These are phyloP conservation scores for Oryzias javanicus DNA, from an alignment of 2,113 vertebrate species.

Conservation along the genomic window DNA sequence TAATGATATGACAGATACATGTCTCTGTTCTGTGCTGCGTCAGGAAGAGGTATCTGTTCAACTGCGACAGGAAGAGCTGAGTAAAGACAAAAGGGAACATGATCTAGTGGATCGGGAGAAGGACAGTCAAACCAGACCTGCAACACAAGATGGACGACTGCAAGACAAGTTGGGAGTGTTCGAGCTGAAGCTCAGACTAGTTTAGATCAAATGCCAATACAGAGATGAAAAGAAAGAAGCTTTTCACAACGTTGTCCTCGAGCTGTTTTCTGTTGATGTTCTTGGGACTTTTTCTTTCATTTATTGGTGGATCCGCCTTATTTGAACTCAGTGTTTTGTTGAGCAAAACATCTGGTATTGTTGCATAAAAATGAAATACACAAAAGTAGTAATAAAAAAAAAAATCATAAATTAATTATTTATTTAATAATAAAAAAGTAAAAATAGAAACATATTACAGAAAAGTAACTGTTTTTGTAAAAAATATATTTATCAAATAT, in stretches of 20 bases:
- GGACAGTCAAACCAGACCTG: slow-evolving; percentile 62
- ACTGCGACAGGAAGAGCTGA: slow-evolving; percentile 60
- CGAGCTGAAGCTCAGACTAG: slow-evolving; percentile 13
- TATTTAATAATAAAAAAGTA: too few species aligned
- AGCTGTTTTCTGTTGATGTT: background rate
- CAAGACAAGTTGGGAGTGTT: slow-evolving; percentile 76
- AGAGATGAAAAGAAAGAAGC: background rate
- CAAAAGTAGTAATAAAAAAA: too few species aligned
- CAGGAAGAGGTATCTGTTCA: slow-evolving; percentile 7
- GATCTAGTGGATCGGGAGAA: slow-evolving; percentile 62
- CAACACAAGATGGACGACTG: slow-evolving; percentile 64
- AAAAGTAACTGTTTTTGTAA: too few species aligned
- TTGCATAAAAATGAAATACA: background rate
- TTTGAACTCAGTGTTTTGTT: background rate
- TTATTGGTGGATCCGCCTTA: background rate
- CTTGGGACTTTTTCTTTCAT: background rate
- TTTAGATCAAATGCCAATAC: background rate
- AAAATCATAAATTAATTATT: too few species aligned
- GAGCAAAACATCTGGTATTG: background rate
- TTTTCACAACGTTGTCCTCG: background rate
- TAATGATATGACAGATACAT: too few species aligned
- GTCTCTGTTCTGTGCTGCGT: too few species aligned
- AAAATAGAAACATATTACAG: too few species aligned
- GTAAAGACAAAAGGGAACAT: slow-evolving; percentile 33
- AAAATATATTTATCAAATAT: too few species aligned